phyloP scores from a whole-genome alignment of 2,797 vertebrate species.

The Takifugu ocellatus region DNA sequence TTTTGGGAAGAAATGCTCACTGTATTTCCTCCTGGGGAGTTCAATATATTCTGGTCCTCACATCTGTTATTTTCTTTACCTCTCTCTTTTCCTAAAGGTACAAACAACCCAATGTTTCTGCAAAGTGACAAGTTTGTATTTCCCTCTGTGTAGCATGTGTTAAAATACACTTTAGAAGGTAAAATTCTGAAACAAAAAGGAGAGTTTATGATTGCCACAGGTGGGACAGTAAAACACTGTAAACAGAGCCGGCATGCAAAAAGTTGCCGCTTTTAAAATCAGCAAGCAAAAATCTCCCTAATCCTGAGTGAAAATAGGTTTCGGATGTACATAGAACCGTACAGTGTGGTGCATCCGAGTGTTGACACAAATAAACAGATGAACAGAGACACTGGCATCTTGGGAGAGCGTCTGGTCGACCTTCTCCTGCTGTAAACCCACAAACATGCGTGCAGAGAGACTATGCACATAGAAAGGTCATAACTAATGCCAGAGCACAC shows the following conservation, averaged over 20 bases:
- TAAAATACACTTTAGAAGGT: slow-evolving; percentile 12
- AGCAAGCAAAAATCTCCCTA: too few species aligned
- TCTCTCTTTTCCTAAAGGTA: slow-evolving; percentile 37
- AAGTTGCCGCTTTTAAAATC: too few species aligned
- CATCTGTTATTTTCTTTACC: slow-evolving; percentile 36
- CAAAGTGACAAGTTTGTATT: slow-evolving; percentile 50
- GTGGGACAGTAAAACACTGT: neutral
- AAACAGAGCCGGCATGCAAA: neutral
- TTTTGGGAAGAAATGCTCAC: slow-evolving; percentile 54
- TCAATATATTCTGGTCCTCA: slow-evolving; percentile 58
- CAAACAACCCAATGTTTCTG: slow-evolving; percentile 53
- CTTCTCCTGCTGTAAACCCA: too few species aligned
- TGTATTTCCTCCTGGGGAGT: slow-evolving; percentile 63
- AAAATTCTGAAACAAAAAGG: slow-evolving; percentile 12
- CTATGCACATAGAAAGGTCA: too few species aligned
- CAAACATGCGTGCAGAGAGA: too few species aligned
- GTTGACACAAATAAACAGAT: too few species aligned
- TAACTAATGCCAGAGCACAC: too few species aligned
- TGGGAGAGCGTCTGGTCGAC: too few species aligned
- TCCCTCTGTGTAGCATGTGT: slow-evolving; percentile 17
- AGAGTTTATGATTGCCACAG: neutral
- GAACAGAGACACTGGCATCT: too few species aligned
- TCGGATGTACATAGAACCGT: too few species aligned
- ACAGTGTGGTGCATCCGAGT: too few species aligned
- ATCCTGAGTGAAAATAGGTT: too few species aligned